phyloP scores from a whole-genome alignment of 2,113 vertebrate species.

The Notiomystis cincta region DNA sequence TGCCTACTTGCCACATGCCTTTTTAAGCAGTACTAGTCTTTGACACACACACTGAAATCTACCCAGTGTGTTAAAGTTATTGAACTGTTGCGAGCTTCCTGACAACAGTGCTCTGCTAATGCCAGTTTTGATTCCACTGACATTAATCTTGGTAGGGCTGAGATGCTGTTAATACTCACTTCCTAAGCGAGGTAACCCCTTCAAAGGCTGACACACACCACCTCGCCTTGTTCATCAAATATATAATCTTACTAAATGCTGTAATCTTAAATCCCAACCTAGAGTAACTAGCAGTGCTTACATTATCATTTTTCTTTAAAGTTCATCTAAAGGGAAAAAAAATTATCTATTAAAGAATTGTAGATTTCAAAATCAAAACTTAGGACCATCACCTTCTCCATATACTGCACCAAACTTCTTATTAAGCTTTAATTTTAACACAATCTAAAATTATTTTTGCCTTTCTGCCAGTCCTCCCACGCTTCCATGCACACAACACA shows the following conservation, averaged over 20 bases:
- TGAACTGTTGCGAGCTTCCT: conserved; percentile 17
- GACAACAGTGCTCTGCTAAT: conserved; percentile 21
- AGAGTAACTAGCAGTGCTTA: conserved; percentile 67
- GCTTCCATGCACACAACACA: not conserved
- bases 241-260: conserved; percentile 73
- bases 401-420: conserved; percentile 33
- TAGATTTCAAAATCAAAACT: conserved; percentile 22
- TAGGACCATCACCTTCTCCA: conserved; percentile 50
- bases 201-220: conserved; percentile 48
- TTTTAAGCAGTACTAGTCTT: conserved; percentile 16
- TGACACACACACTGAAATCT: conserved; percentile 33
- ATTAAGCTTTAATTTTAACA: conserved; percentile 37
- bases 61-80: conserved; percentile 17
- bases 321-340: not conserved
- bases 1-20: conserved; percentile 26
- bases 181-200: conserved; percentile 57
- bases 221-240: conserved; percentile 67
- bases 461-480: not conserved
- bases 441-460: conserved; percentile 18
- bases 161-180: conserved; percentile 67
- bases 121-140: conserved; percentile 36
- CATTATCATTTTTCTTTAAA: conserved; percentile 68
- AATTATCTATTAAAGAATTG: conserved; percentile 16
- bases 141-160: conserved; percentile 52
- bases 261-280: conserved; percentile 75